Base-by-base conservation (phyloP, 2,113 vertebrate species). In the Semicossyphus pulcher region DNA sequence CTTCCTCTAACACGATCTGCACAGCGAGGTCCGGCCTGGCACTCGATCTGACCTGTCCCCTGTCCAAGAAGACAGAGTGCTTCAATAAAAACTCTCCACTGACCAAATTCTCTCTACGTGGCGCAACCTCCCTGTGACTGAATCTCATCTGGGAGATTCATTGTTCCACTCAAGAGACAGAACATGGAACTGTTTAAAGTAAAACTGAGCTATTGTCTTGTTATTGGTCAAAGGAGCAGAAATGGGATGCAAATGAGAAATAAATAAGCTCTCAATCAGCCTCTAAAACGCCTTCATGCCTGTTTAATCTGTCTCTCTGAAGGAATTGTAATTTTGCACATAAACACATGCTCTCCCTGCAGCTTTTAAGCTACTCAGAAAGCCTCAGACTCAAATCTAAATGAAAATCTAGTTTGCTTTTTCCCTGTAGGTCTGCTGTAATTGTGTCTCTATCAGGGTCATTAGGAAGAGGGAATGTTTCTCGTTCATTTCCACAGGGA, bases 131-230 rank as follows among this genome's bases (percentile, higher is more conserved):
- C 81, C 58, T 80, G 42, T 26, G 71, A 71, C 72, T 62, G 56
- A 63, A 80, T 53, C 64, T 78, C 76, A 83, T 88, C 83, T 83
- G 81, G 53, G 81, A 89, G 87, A 90, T 80, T 91, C 81, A 89
- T 80, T 66, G 80, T 77, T 83, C 62, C 67, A 34, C 76, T 86
- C 56, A 58, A 52, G 29, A 25, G 51, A 45, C 49, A 45, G 32
- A 48, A 65, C 32, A 45, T 45, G 56, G 75, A 76, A 81, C 81
- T 81, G 77, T 68, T 76, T 89, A 78, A 65, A 77, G 71, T 71
- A 14, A 59, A 65, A 74, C 56, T 41, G 79, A 90, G 91, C 87
- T 90, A 89, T 86, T 60, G 61, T 9, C n/a, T 16, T 18, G 66
- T 66, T 76, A 3, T 53, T 54, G 69, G 65, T 7, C 8, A 7